Base-by-base conservation (phyloP, 1,140 invertebrate species). In the Drosophila setifemur region DNA sequence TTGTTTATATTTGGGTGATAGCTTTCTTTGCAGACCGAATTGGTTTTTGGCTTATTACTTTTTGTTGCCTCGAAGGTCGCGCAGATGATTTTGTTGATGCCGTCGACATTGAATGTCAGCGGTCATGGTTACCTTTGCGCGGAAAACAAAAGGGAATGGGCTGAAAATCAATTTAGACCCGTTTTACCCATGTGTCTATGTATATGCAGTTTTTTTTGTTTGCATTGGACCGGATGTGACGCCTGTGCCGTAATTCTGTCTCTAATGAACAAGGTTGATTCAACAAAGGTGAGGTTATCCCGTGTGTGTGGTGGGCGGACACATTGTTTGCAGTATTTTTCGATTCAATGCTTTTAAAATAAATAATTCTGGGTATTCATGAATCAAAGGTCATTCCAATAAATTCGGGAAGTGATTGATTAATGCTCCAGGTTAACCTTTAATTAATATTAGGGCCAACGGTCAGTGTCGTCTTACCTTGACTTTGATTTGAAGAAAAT, bases 261-360 rank as follows among this genome's bases (percentile, higher is more conserved):
- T 72, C 67, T 61, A 73, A 83, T 83, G 74, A 83, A 83, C 78
- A 81, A 83, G 69, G 73, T 82, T 82, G 43, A 77, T 78, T 85
- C 82, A 74, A 74, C 64, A 78, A 78, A 73, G 69, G 40, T 61
- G 55, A 28, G 57, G 53, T 18, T 43, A 25, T 21, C 16, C 11
- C 39, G 26, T 40, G 42, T 64, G 25, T 16, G 25, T 18, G 48
- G 67, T 71, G 67, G 67, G 61, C 58, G 60, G 54, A 71, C 64
- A 47, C 26, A 43, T 60, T 57, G 71, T 60, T 55, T 60, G 48
- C 40, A 29, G 35, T 64, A 33, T n/a, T 21, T 14, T 37, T 8
- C 16, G 11, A 19, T 8, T 21, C 37, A 44, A 54, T 28, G 25
- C 23, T 25, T 14, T 42, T 45, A 35, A 66, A 55, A 33, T 48